Evolutionary conservation across 2,888 invertebrate species (phyloP).

Genomic region (Acronicta psi): DNA sequence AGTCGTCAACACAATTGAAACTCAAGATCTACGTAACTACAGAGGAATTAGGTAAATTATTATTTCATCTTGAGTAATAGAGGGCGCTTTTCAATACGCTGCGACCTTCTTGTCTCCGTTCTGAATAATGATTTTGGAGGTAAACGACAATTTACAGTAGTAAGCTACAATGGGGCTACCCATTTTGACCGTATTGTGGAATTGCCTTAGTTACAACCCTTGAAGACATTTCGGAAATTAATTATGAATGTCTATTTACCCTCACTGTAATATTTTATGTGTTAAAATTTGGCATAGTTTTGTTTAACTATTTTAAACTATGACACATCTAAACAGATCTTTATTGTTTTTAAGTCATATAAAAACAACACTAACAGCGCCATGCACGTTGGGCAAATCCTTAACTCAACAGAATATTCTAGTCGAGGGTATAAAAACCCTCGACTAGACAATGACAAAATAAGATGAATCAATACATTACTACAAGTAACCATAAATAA

Average conservation of each 20-base stretch:
- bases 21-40: constrained; percentile 5
- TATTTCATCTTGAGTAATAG: constrained; percentile 18
- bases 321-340: too few relatives aligned
- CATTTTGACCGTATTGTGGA: constrained; percentile 1
- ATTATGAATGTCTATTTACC: constrained; percentile 14
- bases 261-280: constrained; percentile 12
- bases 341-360: too few relatives aligned
- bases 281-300: too few relatives aligned
- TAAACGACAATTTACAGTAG: neutral
- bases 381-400: too few relatives aligned
- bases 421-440: too few relatives aligned
- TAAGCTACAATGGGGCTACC: constrained; percentile 1
- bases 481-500: too few relatives aligned
- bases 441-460: too few relatives aligned
- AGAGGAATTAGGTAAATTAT: constrained; percentile 21
- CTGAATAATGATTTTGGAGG: constrained; percentile 16
- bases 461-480: too few relatives aligned
- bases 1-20: constrained; percentile 11
- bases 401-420: too few relatives aligned
- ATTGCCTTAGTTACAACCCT: neutral
- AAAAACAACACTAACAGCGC: too few relatives aligned
- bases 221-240: neutral
- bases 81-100: constrained; percentile 6
- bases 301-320: too few relatives aligned
- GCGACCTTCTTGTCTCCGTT: neutral